Base-by-base conservation (phyloP, 2,888 invertebrate species). In the Spicauda simplicius region DNA sequence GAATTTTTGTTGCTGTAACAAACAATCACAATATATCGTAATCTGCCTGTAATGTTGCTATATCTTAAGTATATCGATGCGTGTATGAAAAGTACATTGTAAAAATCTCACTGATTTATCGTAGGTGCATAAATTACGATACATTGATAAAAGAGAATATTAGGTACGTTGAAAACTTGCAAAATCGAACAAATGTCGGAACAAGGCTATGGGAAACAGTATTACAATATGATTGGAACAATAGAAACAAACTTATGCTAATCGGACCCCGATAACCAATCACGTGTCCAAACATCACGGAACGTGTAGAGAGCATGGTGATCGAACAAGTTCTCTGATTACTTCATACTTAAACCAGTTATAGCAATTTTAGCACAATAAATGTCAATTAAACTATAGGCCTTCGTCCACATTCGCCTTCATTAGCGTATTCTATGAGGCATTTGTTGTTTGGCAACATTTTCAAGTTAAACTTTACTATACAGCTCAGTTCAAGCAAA, bases 1-100 rank as follows among this genome's bases (percentile, higher is more conserved):
- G 91, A 97, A 96, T 93, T 97, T 97, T 94, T 97, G 97, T 95
- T 97, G 97, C 97, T 97, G 95, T 70, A 91, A 92, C 84, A 90
- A 87, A 78, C 69, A 60, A 56, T 11, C 16, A 16, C 5, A 25
- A 25, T 25, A 25, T 25, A 25, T 4, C 25, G 25, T 25, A 25
- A 25, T 25, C 25, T 25, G 25, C 25, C 25, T 25, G 25, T 25
- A 4, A 25, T 25, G 25, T 25, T n/a, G n/a, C n/a, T n/a, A n/a
- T n/a, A n/a, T n/a, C n/a, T n/a, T n/a, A n/a, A n/a, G 25, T 25
- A 25, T 25, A 5, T 25, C 25, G 5, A 25, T 3, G 16, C 48
- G 16, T 16, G n/a, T 4, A 48, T 4, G n/a, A n/a, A 2, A 2
- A n/a, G 14, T 48, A n/a, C 16, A 16, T 48, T 7, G 48, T 14